phyloP scores from a whole-genome alignment of 2,888 invertebrate species.

The Dicyrtoma fusca region DNA sequence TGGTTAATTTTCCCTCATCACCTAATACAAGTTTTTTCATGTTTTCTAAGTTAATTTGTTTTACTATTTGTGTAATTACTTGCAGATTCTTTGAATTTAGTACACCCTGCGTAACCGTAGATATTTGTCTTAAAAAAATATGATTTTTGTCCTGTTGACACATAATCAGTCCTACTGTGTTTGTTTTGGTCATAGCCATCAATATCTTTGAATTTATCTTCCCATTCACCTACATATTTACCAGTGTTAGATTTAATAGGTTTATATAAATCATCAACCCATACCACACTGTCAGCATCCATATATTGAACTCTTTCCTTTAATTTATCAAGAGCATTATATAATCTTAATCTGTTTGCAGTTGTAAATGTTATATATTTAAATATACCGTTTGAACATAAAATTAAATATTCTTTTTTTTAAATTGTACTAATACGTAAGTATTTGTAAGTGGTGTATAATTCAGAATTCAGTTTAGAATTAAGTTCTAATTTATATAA shows the following conservation, averaged over 20 bases:
- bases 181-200: neutral
- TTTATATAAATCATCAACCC: neutral
- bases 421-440: neutral
- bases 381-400: neutral
- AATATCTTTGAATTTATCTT: neutral
- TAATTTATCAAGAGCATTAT: neutral
- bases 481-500: neutral
- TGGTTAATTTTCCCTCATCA: neutral
- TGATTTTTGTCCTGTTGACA: neutral
- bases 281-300: neutral
- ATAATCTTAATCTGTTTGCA: too few species aligned
- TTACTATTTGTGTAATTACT: slow-evolving; percentile 5
- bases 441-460: too few species aligned
- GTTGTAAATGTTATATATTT: neutral
- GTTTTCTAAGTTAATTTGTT: neutral
- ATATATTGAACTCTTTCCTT: neutral
- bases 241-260: neutral
- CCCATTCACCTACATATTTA: neutral
- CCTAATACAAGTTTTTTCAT: neutral
- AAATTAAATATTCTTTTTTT: neutral
- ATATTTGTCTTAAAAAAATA: neutral
- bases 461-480: too few species aligned
- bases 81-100: neutral
- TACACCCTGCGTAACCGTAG: neutral
- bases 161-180: neutral